Evolutionary conservation across 2,888 invertebrate species (phyloP).

Genomic region (Marasmarcha lunaedactyla): DNA sequence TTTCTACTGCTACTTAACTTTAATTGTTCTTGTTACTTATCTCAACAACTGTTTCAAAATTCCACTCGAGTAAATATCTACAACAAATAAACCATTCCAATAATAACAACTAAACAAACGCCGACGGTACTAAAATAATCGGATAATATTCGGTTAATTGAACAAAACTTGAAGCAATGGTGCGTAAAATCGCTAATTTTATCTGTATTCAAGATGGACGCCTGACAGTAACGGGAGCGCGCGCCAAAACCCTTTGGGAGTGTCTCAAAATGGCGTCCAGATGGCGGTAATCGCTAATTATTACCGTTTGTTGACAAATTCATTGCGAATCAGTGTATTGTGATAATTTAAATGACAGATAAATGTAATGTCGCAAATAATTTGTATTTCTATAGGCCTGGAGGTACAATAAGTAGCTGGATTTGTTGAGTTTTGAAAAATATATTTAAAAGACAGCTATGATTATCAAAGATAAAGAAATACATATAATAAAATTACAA

Average conservation of each 20-base stretch:
- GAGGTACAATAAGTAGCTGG: too few relatives aligned
- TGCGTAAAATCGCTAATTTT: constrained; percentile 60
- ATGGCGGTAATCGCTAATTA: constrained; percentile 58
- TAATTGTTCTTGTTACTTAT: too few relatives aligned
- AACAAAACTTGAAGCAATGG: constrained; percentile 52
- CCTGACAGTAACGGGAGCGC: constrained; percentile 43
- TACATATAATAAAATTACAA: too few relatives aligned
- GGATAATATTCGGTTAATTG: constrained; percentile 48
- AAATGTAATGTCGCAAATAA: not conserved
- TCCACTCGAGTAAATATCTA: too few relatives aligned
- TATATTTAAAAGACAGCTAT: too few relatives aligned
- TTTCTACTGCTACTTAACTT: too few relatives aligned
- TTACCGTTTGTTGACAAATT: constrained; percentile 47
- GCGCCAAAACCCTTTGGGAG: constrained; percentile 36
- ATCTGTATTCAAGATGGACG: constrained; percentile 52
- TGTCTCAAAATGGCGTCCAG: constrained; percentile 25
- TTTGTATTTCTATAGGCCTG: too few relatives aligned
- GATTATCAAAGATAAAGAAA: too few relatives aligned
- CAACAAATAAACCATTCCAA: too few relatives aligned
- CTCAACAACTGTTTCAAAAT: too few relatives aligned
- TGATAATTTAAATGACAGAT: constrained; percentile 35
- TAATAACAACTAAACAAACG: constrained; percentile 13
- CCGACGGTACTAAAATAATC: constrained; percentile 25
- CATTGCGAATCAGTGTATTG: constrained; percentile 54
- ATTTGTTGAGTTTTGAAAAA: too few relatives aligned